A percentile compares a stretch with the other conserved stretches of the same genome.
Evolutionary conservation across 2,113 vertebrate species (phyloP).

Genomic region (Xiphophorus couchianus): DNA sequence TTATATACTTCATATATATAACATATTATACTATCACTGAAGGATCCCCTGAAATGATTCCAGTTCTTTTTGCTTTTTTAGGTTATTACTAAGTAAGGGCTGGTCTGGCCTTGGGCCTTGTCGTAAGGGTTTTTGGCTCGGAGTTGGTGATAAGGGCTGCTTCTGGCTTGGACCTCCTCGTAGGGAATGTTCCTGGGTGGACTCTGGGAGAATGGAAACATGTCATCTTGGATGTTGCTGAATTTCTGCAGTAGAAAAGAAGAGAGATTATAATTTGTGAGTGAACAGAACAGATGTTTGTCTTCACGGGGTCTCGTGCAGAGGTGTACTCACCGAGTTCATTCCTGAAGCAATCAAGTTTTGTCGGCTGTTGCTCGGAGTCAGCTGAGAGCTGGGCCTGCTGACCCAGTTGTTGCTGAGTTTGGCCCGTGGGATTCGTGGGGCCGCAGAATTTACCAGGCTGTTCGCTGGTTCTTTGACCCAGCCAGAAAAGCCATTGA

Average conservation of each 20-base stretch:
- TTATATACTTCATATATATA: too few relatives aligned
- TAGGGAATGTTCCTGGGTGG: conserved; percentile 39
- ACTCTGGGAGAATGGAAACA: conserved; percentile 7
- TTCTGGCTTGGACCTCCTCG: background rate
- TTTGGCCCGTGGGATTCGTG: conserved; percentile 75
- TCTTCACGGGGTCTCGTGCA: too few relatives aligned
- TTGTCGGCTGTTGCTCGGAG: conserved; percentile 35
- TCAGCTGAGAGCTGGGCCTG: conserved; percentile 65
- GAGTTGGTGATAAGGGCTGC: too few relatives aligned
- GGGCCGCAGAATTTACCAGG: conserved; percentile 14
- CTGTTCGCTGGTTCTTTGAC: background rate
- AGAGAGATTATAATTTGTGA: background rate
- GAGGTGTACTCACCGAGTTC: conserved; percentile 37
- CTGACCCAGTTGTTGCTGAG: conserved; percentile 50
- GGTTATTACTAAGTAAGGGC: background rate
- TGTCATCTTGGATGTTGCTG: conserved; percentile 21
- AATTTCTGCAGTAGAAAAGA: conserved; percentile 27
- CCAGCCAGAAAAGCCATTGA: background rate
- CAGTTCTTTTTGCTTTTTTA: background rate
- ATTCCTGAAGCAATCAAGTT: conserved; percentile 29
- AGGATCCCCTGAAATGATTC: background rate
- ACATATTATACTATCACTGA: too few relatives aligned
- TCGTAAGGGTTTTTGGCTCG: background rate
- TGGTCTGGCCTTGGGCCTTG: background rate
- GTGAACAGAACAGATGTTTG: background rate